Evolutionary conservation across 2,888 invertebrate species (phyloP).

Genomic region (Melanophora roralis): DNA sequence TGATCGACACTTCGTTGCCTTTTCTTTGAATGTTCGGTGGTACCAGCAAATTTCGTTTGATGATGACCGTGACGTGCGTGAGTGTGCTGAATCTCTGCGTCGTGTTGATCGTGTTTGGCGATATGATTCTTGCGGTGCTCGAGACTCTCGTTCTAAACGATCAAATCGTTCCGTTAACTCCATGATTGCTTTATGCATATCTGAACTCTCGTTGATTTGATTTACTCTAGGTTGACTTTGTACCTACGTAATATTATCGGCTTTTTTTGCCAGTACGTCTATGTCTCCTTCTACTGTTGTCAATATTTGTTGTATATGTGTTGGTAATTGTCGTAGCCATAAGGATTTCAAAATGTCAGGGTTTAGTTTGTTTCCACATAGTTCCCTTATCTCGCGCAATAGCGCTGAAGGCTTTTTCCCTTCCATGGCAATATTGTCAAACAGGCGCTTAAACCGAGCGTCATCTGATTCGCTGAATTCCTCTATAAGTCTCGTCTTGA

Average conservation of each 20-base stretch:
- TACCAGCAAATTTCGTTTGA: constrained; percentile 28
- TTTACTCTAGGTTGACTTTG: background rate
- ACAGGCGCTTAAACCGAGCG: background rate
- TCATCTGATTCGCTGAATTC: constrained; percentile 6
- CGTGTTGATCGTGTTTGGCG: background rate
- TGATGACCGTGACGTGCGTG: background rate
- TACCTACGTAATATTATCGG: background rate
- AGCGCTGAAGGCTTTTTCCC: too few species aligned
- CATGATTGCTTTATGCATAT: constrained; percentile 6
- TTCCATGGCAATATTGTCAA: background rate
- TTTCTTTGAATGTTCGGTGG: constrained; percentile 19
- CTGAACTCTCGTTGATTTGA: background rate
- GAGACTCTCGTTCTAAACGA: background rate
- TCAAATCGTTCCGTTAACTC: constrained; percentile 10
- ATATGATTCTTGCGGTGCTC: background rate
- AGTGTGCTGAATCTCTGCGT: background rate
- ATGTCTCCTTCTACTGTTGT: background rate
- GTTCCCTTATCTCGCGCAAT: background rate
- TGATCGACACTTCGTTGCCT: constrained; percentile 10
- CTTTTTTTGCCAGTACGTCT: background rate
- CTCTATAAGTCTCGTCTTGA: background rate
- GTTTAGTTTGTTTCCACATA: background rate
- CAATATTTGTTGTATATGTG: background rate
- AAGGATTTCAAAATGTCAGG: constrained; percentile 1
- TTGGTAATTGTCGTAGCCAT: background rate